Base-by-base conservation (phyloP, 1,140 invertebrate species). In the Hylaeus volcanicus region DNA sequence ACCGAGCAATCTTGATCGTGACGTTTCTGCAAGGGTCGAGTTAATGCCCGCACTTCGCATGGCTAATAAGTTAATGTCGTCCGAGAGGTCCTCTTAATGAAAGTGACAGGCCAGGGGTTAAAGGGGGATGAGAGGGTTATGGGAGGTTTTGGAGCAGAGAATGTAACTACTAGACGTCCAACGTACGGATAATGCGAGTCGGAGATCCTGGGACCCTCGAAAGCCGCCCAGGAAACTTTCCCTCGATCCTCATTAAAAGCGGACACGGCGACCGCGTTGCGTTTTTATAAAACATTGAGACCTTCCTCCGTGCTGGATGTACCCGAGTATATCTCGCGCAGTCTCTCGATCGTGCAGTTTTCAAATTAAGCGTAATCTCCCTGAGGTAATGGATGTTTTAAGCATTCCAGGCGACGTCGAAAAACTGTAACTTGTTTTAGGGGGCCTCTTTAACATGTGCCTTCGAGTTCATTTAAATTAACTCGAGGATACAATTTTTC, bases 31-130 rank as follows among this genome's bases (percentile, higher is more conserved):
- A 11, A 45, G n/a, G 51, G 58, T 53, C 64, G 65, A 70, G 79
- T 88, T 83, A 83, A 88, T 85, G 85, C 78, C 73, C 80, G 86
- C 85, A 84, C 87, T 88, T 83, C 80, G 82, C 73, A 83, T 80
- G 74, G 88, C 87, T 89, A 90, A 90, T 90, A 89, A 90, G 81
- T 88, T 89, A 90, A 88, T 79, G 79, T 75, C 75, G 69, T 76
- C 68, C 74, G 74, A 83, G 68, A 76, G 85, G 61, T 77, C 66
- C 60, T 81, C 56, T 82, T 88, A 88, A 88, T 81, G 87, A 88
- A 87, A 72, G 83, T 79, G 72, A 75, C 75, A 14, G 63, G 58
- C n/a, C 12, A 63, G 65, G 64, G 70, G 51, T 41, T 3, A 11
- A 4, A 12, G 37, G 61, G 61, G 5, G 15, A 56, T 75, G 56